A percentile compares a stretch with the other conserved stretches of the same genome.
These are phyloP conservation scores for Chaetoderma sp. DNA, from an alignment of 2,888 invertebrate genomes.

Conservation along the genomic window DNA sequence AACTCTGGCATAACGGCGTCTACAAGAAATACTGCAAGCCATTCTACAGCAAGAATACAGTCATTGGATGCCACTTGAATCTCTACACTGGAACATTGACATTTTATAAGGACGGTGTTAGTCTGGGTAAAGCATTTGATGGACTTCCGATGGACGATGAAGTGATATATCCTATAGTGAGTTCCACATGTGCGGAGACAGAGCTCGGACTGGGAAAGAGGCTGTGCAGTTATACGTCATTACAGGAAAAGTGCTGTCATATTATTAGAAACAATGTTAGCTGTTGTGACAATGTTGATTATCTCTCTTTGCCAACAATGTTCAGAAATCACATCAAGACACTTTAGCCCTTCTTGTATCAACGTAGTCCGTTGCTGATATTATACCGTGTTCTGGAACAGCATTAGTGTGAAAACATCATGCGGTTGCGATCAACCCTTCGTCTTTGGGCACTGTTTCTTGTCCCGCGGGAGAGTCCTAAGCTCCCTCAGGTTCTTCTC, in stretches of 20 bases:
- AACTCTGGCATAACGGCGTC: conserved; percentile 51
- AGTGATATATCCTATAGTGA: conserved; percentile 52
- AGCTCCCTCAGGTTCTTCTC: too few species aligned
- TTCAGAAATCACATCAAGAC: conserved; percentile 43
- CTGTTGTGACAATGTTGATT: conserved; percentile 35
- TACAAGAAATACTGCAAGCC: conserved; percentile 51
- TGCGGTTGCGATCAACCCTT: conserved; percentile 10
- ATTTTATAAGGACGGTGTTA: conserved; percentile 49
- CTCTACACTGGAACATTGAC: conserved; percentile 50
- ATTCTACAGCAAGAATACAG: conserved; percentile 48
- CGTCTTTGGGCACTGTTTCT: not conserved
- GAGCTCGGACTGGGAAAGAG: conserved; percentile 50
- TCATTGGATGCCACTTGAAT: conserved; percentile 54
- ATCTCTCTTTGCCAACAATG: conserved; percentile 48
- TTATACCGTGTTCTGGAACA: conserved; percentile 24
- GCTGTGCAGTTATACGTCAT: conserved; percentile 42
- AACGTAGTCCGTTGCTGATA: not conserved
- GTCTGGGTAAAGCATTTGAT: conserved; percentile 53
- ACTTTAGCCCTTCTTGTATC: conserved; percentile 15
- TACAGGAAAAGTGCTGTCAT: conserved; percentile 51
- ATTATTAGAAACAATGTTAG: conserved; percentile 39
- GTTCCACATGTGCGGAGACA: conserved; percentile 52
- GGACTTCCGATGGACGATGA: conserved; percentile 35
- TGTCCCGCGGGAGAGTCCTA: too few species aligned
- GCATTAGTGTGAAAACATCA: conserved; percentile 5